Base-by-base conservation (phyloP, 2,113 vertebrate species). In the Corvus moneduloides region DNA sequence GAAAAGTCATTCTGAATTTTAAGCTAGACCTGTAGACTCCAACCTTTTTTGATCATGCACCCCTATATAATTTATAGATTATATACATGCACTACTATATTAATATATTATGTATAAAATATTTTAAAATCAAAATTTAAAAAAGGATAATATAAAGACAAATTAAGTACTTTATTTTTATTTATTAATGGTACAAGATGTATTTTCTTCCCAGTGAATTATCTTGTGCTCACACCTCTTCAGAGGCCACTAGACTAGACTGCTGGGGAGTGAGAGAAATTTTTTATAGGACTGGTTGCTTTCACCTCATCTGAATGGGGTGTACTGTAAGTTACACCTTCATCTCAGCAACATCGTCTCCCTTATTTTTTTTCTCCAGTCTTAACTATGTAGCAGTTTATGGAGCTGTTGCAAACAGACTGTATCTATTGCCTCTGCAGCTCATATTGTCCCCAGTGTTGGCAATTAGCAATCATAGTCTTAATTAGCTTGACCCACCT, bases 401-500 rank as follows among this genome's bases (percentile, higher is more conserved):
- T 56, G 81, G 51, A 90, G 73, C 84, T 88, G 74, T 81, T 96
- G 81, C 33, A 71, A 79, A 78, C 74, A 67, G 52, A n/a, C 52
- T 85, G n/a, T 48, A 71, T 90, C 86, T 95, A 66, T 89, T 96
- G 81, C 73, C 66, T 94, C 84, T 94, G 87, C 80, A 96, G 87
- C 68, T 97, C 84, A 58, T 92, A 83, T 83, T 92, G 87, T 97
- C 75, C 90, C 97, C 90, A 94, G 93, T 97, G 97, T 13, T 97
- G 88, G 93, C 95, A 98, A 97, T 98, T 98, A 98, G 97, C 94
- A 98, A 97, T 98, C 90, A 97, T 97, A 91, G 89, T 93, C 96
- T 97, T 98, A 98, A 98, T 98, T 98, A 98, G 94, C 89, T 93
- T 96, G 96, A 97, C 94, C 95, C 97, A 97, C 97, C 98, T 97